Conservation (phyloP, 1,140 invertebrate genomes). For the Neoseiulus cucumeris region DNA sequence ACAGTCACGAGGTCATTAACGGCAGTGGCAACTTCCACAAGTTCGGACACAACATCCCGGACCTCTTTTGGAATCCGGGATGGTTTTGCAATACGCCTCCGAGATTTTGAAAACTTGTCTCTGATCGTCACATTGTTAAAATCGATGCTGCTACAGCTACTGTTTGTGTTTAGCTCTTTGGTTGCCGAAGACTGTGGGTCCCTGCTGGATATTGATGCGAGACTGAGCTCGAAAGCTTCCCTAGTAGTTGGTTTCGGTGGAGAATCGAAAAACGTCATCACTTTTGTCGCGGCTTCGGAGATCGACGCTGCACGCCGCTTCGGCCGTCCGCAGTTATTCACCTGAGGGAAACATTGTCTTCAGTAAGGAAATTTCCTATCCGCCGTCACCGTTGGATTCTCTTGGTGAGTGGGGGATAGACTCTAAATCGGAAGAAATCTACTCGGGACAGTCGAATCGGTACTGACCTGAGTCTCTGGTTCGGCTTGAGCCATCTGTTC, state of each 20-base stretch:
- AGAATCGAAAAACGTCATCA: neutral
- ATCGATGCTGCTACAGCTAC: neutral
- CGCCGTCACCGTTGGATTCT: no score
- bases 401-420: no score
- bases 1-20: no score
- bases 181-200: neutral
- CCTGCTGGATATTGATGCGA: neutral
- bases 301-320: neutral
- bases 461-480: neutral
- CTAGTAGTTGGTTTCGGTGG: neutral
- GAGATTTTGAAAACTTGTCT: neutral
- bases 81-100: neutral
- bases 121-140: neutral
- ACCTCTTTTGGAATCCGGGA: neutral
- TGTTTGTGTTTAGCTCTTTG: neutral
- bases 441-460: neutral
- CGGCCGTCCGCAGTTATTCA: neutral
- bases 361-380: no score
- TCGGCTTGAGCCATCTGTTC: slow-evolving; percentile 5
- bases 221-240: neutral
- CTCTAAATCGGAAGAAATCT: neutral
- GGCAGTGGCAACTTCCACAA: neutral
- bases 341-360: neutral
- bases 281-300: neutral
- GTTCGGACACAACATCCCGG: neutral